A percentile compares a stretch with the other conserved stretches of the same genome.
These are phyloP conservation scores for Callitettix versicolor DNA, from an alignment of 1,140 invertebrate genomes.

Conservation along the genomic window DNA sequence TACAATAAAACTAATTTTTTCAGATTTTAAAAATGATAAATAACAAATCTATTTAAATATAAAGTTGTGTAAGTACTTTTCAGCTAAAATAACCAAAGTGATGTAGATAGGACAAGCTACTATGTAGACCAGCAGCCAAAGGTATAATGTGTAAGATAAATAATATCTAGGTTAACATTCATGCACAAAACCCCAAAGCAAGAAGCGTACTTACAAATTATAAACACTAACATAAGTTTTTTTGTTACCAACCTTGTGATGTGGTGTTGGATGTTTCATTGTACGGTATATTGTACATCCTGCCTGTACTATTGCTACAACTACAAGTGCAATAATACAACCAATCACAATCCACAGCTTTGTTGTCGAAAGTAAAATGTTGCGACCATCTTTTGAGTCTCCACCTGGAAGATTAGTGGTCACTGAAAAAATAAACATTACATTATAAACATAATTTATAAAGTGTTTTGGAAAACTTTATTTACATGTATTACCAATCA, in stretches of 20 bases:
- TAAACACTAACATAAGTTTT: too few species aligned
- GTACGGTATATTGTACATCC: conserved; percentile 69
- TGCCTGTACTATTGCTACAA: conserved; percentile 72
- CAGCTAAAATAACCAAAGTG: too few species aligned
- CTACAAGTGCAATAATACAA: conserved; percentile 63
- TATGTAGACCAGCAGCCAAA: too few species aligned
- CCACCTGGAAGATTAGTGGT: conserved; percentile 30
- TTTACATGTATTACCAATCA: background rate
- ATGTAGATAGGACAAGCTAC: too few species aligned
- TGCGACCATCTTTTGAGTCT: conserved; percentile 20
- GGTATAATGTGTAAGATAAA: too few species aligned
- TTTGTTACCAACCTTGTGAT: conserved; percentile 44
- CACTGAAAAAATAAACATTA: conserved; percentile 28
- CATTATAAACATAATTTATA: background rate
- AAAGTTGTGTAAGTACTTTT: too few species aligned
- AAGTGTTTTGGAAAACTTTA: background rate
- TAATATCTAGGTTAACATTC: too few species aligned
- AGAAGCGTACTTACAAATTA: conserved; percentile 7
- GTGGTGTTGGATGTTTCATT: conserved; percentile 42
- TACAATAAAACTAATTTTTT: too few species aligned
- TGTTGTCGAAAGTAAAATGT: conserved; percentile 39
- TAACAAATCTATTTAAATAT: too few species aligned
- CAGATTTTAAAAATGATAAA: too few species aligned
- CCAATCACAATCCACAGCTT: conserved; percentile 75
- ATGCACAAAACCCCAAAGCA: too few species aligned